Conservation (phyloP, 1,140 invertebrate species). For the Camponotus floridanus region DNA sequence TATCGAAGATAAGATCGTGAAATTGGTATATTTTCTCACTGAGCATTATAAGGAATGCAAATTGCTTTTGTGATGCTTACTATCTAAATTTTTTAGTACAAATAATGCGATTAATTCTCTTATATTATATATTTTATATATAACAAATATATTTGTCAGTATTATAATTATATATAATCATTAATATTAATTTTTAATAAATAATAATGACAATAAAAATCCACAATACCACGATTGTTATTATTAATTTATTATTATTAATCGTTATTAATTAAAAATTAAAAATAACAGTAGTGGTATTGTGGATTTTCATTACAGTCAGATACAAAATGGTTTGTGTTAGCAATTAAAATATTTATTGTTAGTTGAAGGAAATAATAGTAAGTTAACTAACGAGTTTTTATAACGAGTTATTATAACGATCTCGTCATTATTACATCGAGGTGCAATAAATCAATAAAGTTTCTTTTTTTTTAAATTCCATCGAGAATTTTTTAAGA, state of each 20-base stretch:
- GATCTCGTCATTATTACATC: neutral
- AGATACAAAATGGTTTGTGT: neutral
- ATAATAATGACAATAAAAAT: neutral
- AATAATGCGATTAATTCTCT: slow-evolving; percentile 7
- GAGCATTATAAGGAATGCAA: neutral
- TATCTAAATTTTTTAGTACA: neutral
- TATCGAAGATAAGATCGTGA: slow-evolving; percentile 30
- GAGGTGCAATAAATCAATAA: neutral
- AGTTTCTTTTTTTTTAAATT: neutral
- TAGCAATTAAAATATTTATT: neutral
- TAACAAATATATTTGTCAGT: neutral
- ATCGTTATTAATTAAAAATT: no score
- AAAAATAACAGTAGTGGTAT: no score
- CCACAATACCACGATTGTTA: no score
- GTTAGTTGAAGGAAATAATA: neutral
- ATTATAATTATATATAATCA: neutral
- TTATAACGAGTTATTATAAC: neutral
- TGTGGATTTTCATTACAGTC: neutral
- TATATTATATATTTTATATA: neutral
- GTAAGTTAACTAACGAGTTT: neutral
- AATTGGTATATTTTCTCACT: neutral
- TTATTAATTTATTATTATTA: no score
- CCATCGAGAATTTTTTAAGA: neutral
- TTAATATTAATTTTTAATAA: slow-evolving; percentile 5
- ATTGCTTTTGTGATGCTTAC: neutral